Percentiles rank a stretch among this genome's conserved stretches.
Conservation (phyloP, 2,113 vertebrate genomes). For the Suricata suricatta region DNA sequence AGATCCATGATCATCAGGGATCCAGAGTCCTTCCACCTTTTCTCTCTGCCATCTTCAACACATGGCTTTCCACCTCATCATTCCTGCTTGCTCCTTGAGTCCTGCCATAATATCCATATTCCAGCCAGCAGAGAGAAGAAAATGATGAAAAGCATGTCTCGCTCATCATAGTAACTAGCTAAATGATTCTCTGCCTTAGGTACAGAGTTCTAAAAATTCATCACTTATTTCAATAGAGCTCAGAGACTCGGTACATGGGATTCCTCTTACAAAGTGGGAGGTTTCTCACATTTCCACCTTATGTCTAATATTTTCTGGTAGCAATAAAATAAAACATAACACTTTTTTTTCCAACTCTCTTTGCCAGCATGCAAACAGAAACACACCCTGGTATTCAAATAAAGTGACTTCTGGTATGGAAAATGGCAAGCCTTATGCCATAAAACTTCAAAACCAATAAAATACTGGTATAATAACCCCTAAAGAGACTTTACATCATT, state of each 20-base stretch:
- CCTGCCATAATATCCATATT: background rate
- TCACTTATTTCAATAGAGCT: constrained; percentile 49
- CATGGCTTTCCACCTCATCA: background rate
- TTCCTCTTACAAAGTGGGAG: constrained; percentile 80
- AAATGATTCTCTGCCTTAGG: constrained; percentile 5
- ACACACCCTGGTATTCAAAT: constrained; percentile 81
- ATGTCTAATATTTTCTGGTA: constrained; percentile 83
- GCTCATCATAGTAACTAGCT: background rate
- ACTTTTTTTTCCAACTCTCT: constrained; percentile 79
- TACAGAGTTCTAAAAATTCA: constrained; percentile 62
- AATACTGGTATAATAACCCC: constrained; percentile 36
- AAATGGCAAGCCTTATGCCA: constrained; percentile 72
- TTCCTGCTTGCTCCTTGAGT: background rate
- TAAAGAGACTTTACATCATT: background rate
- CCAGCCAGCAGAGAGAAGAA: background rate
- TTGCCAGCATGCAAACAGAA: constrained; percentile 82
- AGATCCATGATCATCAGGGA: background rate
- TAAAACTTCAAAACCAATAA: constrained; percentile 69
- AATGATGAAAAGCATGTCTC: background rate
- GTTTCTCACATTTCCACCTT: constrained; percentile 86
- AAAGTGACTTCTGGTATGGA: constrained; percentile 75
- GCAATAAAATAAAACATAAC: constrained; percentile 84
- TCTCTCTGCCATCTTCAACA: background rate
- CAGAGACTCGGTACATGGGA: constrained; percentile 30
- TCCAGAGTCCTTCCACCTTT: background rate